phyloP scores from a whole-genome alignment of 2,113 vertebrate genomes.

The Actinemys pallida region DNA sequence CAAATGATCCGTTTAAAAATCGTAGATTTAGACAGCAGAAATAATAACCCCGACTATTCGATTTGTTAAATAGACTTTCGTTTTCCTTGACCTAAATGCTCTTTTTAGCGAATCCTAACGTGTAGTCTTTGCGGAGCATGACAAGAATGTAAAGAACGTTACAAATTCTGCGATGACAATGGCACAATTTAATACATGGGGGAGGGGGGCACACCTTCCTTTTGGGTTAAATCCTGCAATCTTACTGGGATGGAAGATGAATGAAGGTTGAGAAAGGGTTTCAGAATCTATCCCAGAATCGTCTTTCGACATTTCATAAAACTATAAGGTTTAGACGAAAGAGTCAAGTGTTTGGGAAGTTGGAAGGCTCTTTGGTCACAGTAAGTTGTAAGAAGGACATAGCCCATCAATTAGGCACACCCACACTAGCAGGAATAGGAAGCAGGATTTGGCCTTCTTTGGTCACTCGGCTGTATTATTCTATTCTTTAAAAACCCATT shows the following conservation, averaged over 20 bases:
- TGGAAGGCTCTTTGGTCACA: not conserved
- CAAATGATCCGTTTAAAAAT: not conserved
- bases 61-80: not conserved
- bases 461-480: not conserved
- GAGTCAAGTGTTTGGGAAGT: not conserved
- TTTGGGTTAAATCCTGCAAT: not conserved
- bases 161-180: not conserved
- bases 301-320: not conserved
- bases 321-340: not conserved
- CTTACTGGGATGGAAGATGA: not conserved
- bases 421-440: not conserved
- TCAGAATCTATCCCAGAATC: not conserved
- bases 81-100: not conserved
- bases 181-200: not conserved
- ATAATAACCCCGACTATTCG: no score
- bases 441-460: not conserved
- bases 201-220: not conserved
- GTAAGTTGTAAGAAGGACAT: not conserved
- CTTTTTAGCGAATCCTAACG: not conserved
- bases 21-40: not conserved
- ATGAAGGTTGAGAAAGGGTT: not conserved
- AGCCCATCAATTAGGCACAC: not conserved
- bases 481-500: not conserved
- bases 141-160: slow-evolving; percentile 54
- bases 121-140: not conserved